A percentile compares a stretch with the other conserved stretches of the same genome.
Conservation (phyloP, 2,113 vertebrate genomes). For the Salvator merianae region DNA sequence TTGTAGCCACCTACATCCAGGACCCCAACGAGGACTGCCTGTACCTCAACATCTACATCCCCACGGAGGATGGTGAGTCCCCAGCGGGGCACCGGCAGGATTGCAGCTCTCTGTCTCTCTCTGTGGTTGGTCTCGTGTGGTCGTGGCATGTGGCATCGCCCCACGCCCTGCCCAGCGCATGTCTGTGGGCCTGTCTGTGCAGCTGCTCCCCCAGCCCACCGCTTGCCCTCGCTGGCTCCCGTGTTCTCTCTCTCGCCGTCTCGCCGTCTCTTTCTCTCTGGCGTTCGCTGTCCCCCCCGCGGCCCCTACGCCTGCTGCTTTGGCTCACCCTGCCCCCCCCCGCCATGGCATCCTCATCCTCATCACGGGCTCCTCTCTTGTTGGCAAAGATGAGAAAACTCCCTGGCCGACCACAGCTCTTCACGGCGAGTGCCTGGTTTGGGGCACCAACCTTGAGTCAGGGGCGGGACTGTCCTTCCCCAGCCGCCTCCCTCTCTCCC, state of each 20-base stretch:
- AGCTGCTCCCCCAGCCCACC: conserved; percentile 54
- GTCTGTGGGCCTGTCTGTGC: conserved; percentile 73
- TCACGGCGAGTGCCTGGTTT: conserved; percentile 66
- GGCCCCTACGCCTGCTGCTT: neutral
- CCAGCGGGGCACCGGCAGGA: conserved; percentile 58
- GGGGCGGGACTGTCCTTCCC: conserved; percentile 61
- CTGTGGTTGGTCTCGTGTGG: conserved; percentile 71
- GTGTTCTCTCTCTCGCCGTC: conserved; percentile 36
- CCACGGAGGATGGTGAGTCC: conserved; percentile 99
- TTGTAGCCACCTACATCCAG: conserved; percentile 97
- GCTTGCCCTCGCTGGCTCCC: conserved; percentile 24
- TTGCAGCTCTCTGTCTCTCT: conserved; percentile 59
- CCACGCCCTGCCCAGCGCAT: neutral
- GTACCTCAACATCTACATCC: conserved; percentile 98
- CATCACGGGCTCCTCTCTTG: conserved; percentile 87
- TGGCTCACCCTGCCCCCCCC: conserved; percentile 21
- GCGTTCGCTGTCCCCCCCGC: conserved; percentile 11
- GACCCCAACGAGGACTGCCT: conserved; percentile 99
- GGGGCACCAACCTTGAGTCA: conserved; percentile 63
- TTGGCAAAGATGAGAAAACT: conserved; percentile 70
- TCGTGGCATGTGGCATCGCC: conserved; percentile 80
- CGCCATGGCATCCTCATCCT: conserved; percentile 67
- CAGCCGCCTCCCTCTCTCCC: conserved; percentile 41
- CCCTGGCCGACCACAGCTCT: conserved; percentile 59
- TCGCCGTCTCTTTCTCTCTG: conserved; percentile 36